Evolutionary conservation across 2,113 vertebrate genomes (phyloP).

Genomic region (Leiothrix lutea): DNA sequence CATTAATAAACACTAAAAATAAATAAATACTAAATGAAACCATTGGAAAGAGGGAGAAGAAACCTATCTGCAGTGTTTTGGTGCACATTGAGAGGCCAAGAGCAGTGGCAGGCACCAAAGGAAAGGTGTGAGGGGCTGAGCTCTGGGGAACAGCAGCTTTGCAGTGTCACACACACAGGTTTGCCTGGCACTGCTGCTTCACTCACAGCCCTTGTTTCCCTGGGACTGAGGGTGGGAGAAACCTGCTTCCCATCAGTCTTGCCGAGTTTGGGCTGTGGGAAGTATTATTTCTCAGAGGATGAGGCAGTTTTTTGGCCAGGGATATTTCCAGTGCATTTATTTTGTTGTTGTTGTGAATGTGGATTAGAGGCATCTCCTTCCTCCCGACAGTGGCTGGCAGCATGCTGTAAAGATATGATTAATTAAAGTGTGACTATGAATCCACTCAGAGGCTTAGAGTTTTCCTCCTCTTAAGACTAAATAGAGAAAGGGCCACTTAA

Average conservation of each 20-base stretch:
- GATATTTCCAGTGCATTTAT: neutral
- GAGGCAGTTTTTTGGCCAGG: neutral
- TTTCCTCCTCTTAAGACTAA: neutral
- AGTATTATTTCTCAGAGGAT: neutral
- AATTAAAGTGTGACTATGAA: slow-evolving; percentile 53
- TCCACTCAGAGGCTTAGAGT: slow-evolving; percentile 10
- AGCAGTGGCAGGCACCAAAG: neutral
- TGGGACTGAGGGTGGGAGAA: neutral
- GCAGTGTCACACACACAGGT: neutral
- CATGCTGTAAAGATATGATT: slow-evolving; percentile 27
- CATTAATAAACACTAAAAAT: slow-evolving; percentile 2
- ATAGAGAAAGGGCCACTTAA: neutral
- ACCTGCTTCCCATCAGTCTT: neutral
- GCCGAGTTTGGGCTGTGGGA: neutral
- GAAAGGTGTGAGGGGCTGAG: neutral
- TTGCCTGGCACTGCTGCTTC: neutral
- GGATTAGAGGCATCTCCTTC: slow-evolving; percentile 33
- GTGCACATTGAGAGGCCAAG: neutral
- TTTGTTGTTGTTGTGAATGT: slow-evolving; percentile 17
- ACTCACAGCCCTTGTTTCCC: accelerated
- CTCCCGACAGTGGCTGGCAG: slow-evolving; percentile 31
- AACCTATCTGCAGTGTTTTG: neutral
- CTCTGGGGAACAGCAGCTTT: neutral
- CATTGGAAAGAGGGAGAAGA: neutral
- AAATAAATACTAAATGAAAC: slow-evolving; percentile 7